Percentiles rank a stretch among this genome's conserved stretches.
These are phyloP conservation scores for Gymnobelideus leadbeateri DNA, from an alignment of 2,113 vertebrate species.

Conservation along the genomic window DNA sequence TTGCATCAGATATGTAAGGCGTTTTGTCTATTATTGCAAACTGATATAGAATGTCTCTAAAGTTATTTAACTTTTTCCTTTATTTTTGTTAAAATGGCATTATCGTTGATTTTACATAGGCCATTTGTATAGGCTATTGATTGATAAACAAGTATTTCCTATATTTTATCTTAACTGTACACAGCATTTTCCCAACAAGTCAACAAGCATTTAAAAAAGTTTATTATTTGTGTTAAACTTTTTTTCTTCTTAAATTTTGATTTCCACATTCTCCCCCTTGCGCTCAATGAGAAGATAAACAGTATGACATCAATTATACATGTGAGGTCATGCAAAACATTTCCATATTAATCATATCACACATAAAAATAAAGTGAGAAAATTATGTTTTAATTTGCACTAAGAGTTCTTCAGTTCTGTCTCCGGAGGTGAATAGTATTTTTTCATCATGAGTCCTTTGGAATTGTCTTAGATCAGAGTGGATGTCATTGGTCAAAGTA, in stretches of 20 bases:
- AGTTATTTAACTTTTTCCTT: not conserved
- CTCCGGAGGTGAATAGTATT: not conserved
- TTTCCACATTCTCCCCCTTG: not conserved
- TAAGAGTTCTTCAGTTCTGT: not conserved
- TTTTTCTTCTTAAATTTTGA: not conserved
- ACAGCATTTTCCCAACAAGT: not conserved
- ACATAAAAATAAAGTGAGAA: not conserved
- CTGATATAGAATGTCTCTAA: not conserved
- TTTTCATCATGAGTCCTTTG: not conserved
- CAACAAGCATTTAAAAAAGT: not conserved
- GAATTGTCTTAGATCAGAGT: not conserved
- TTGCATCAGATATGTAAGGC: not conserved
- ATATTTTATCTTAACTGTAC: not conserved
- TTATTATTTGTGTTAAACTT: too few species aligned
- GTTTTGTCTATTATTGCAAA: not conserved
- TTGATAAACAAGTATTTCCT: not conserved
- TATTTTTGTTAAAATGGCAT: not conserved
- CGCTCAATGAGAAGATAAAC: too few species aligned
- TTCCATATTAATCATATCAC: not conserved
- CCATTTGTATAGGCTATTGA: not conserved
- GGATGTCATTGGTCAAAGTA: not conserved
- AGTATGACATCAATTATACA: not conserved
- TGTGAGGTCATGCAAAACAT: not conserved
- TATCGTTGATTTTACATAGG: not conserved
- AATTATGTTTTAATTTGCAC: not conserved